Conservation (phyloP, 2,888 invertebrate species). For the Cerceris ruficornis region DNA sequence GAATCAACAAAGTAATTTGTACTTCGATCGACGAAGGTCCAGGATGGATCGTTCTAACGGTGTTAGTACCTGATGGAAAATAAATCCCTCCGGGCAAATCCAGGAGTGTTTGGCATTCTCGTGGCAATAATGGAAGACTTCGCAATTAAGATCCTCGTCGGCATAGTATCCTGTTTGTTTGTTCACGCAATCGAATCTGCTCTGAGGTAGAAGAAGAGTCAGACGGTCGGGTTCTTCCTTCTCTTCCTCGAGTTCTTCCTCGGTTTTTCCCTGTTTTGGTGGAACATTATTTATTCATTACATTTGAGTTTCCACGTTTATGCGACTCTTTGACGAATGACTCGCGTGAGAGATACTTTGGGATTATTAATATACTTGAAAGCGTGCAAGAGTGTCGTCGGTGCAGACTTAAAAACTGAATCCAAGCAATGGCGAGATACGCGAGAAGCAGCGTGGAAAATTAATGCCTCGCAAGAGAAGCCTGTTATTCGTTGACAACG, state of each 20-base stretch:
- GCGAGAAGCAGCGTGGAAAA: background rate
- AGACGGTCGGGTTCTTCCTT: conserved; percentile 94
- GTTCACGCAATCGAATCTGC: conserved; percentile 91
- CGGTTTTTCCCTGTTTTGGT: conserved; percentile 24
- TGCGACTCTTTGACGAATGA: too few relatives aligned
- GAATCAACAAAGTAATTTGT: background rate
- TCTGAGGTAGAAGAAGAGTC: conserved; percentile 89
- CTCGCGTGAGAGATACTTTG: too few relatives aligned
- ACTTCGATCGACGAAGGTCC: background rate
- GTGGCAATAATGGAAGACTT: conserved; percentile 97
- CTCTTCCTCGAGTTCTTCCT: conserved; percentile 86
- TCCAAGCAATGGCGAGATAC: too few relatives aligned
- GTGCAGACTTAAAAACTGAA: too few relatives aligned
- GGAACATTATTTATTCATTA: background rate
- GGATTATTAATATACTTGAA: too few relatives aligned
- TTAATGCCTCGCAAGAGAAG: too few relatives aligned
- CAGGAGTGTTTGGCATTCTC: conserved; percentile 95
- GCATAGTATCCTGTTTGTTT: conserved; percentile 95
- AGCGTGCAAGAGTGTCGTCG: too few relatives aligned
- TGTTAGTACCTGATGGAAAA: conserved; percentile 89
- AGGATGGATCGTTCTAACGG: background rate
- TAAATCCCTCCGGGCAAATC: conserved; percentile 96
- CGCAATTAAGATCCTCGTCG: conserved; percentile 93
- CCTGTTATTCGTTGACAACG: background rate
- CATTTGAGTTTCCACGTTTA: background rate